These are phyloP conservation scores for Megamerina dolium DNA, from an alignment of 2,888 invertebrate genomes.

Conservation along the genomic window DNA sequence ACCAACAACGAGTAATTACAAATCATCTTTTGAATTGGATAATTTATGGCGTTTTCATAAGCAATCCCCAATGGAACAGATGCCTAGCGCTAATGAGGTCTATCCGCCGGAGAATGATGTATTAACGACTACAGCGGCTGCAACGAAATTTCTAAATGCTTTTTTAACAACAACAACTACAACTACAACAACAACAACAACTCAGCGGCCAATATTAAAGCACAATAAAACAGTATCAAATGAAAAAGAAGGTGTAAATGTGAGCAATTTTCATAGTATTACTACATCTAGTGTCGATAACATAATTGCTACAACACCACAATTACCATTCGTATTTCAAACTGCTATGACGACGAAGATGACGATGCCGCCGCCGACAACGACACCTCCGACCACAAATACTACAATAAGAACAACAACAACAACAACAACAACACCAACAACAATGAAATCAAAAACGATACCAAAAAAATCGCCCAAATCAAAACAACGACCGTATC, in stretches of 20 bases:
- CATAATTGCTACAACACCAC: slow-evolving; percentile 16
- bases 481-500: slow-evolving; percentile 35
- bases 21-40: slow-evolving; percentile 26
- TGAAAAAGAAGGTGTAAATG: background rate
- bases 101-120: slow-evolving; percentile 36
- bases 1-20: slow-evolving; percentile 5
- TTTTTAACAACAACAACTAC: slow-evolving; percentile 8
- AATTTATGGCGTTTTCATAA: slow-evolving; percentile 35
- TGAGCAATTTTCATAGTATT: too few relatives aligned
- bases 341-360: background rate
- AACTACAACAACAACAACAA: slow-evolving; percentile 8
- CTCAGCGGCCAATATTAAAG: slow-evolving; percentile 3
- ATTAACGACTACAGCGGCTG: slow-evolving; percentile 6
- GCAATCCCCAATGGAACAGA: slow-evolving; percentile 20
- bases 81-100: slow-evolving; percentile 39
- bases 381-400: background rate
- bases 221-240: background rate
- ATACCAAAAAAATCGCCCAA: slow-evolving; percentile 27
- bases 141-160: background rate
- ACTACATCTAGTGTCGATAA: background rate
- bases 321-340: too few relatives aligned
- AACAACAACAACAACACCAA: slow-evolving; percentile 16
- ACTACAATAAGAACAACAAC: slow-evolving; percentile 9
- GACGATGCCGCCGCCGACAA: background rate
- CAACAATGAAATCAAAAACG: slow-evolving; percentile 18